Percentiles rank a stretch among this genome's conserved stretches.
These are phyloP conservation scores for Matsumurasca onukii DNA, from an alignment of 1,140 invertebrate genomes.

Conservation along the genomic window DNA sequence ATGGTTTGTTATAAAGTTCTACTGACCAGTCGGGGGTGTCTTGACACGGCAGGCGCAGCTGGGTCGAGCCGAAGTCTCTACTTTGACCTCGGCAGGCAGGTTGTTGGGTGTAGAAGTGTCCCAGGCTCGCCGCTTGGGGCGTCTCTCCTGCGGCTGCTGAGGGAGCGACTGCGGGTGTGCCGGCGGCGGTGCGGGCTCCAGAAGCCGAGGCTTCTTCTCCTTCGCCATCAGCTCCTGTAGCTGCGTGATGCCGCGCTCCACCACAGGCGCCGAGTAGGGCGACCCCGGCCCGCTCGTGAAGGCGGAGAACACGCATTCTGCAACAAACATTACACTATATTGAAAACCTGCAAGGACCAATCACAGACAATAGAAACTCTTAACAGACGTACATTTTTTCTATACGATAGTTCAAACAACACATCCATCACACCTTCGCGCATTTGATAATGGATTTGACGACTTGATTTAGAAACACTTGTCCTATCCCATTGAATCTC, in stretches of 20 bases:
- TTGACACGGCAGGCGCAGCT: slow-evolving; percentile 10
- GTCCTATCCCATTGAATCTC: no score
- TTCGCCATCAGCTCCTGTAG: slow-evolving; percentile 24
- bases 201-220: slow-evolving; percentile 15
- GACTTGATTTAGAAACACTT: no score
- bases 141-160: not conserved
- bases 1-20: no score
- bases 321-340: slow-evolving; percentile 4
- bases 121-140: slow-evolving; percentile 15
- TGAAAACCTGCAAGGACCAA: not conserved
- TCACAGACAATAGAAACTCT: not conserved
- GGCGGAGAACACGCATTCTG: slow-evolving; percentile 18
- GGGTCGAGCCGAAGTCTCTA: not conserved
- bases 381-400: not conserved
- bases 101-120: not conserved
- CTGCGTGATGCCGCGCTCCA: slow-evolving; percentile 17
- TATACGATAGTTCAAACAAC: no score
- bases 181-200: not conserved
- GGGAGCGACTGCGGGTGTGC: no score
- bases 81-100: not conserved
- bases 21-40: slow-evolving; percentile 23
- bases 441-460: no score
- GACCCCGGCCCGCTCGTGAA: not conserved
- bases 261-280: slow-evolving; percentile 3
- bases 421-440: no score